Evolutionary conservation across 2,797 vertebrate species (phyloP).

Genomic region (Enteromius viviparus): DNA sequence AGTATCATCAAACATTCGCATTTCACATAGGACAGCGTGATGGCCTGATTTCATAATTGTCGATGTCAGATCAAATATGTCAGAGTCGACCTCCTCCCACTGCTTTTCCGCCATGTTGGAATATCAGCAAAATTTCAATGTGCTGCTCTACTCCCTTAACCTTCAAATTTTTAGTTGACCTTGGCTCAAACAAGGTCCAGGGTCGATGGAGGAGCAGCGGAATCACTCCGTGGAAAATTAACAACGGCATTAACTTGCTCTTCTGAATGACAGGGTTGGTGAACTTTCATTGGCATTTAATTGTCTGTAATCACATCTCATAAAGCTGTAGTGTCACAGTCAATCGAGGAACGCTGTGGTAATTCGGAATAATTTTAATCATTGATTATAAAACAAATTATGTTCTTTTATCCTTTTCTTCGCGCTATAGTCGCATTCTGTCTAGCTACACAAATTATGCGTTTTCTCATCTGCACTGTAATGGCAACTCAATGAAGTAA

Average conservation of each 20-base stretch:
- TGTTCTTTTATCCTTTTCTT: neutral
- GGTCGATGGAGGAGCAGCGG: neutral
- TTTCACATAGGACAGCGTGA: neutral
- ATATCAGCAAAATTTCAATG: slow-evolving; percentile 11
- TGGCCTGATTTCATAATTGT: neutral
- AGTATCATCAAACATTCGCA: neutral
- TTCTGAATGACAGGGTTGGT: slow-evolving; percentile 30
- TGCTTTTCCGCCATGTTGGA: slow-evolving; percentile 1
- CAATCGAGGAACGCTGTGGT: neutral
- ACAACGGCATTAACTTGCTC: slow-evolving; percentile 35
- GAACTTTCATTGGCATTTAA: slow-evolving; percentile 45
- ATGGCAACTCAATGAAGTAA: neutral
- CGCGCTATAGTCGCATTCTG: neutral
- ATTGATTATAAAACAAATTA: slow-evolving; percentile 12
- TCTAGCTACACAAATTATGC: slow-evolving; percentile 13
- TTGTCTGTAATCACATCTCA: slow-evolving; percentile 45
- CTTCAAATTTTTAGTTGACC: slow-evolving; percentile 17
- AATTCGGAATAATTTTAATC: slow-evolving; percentile 15
- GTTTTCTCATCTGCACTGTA: neutral
- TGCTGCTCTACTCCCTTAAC: slow-evolving; percentile 1
- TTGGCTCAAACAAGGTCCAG: slow-evolving; percentile 2
- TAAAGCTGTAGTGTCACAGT: neutral
- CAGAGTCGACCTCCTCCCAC: neutral
- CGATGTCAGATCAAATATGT: neutral
- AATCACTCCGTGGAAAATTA: slow-evolving; percentile 12